Evolutionary conservation across 2,113 vertebrate species (phyloP), one percentile per base, ranked within the genome.

Genomic region (Saguinus midas): DNA sequence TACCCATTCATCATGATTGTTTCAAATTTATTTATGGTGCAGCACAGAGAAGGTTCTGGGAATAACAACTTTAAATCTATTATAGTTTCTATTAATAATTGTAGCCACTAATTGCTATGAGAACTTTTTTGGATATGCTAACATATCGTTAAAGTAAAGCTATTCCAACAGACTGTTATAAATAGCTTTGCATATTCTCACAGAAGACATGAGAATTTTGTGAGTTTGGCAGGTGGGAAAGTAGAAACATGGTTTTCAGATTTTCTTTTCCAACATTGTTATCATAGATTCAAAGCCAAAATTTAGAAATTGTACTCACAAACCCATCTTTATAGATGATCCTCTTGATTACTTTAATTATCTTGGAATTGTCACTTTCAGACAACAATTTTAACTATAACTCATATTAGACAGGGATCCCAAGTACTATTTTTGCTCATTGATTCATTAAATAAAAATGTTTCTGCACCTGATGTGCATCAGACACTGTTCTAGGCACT

Each of bases 11-110:
- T 97, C 87, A 96, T 95, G 93, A 96, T 66, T 85, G 90, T 80
- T 97, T 94, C 52, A 87, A 86, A 90, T 96, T 96, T 98, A 98
- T 97, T 98, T 97, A 98, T 95, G 96, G 95, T 82, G 23, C 94
- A 96, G 95, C 91, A 85, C 2, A 87, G 76, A 94, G 45, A 79
- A 88, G 90, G 58, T 97, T 96, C 96, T 97, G 96, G 96, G 97
- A 98, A 97, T 87, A 97, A 94, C 64, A 95, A 89, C 23, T 88
- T 97, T 78, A 97, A 96, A 85, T 83, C 95, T 95, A 97, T 98
- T 98, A 97, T 90, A 68, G 94, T 96, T 98, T 95, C 98, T 97
- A 97, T 98, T 98, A 97, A 98, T 98, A 98, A 97, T 75, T 95
- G 17, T 61, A 98, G 92, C 96, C 95, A 97, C 94, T 98, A 98